Percentiles rank a stretch among this genome's conserved stretches.
phyloP scores from a whole-genome alignment of 2,113 vertebrate genomes.

The Rousettus leschenaultii region DNA sequence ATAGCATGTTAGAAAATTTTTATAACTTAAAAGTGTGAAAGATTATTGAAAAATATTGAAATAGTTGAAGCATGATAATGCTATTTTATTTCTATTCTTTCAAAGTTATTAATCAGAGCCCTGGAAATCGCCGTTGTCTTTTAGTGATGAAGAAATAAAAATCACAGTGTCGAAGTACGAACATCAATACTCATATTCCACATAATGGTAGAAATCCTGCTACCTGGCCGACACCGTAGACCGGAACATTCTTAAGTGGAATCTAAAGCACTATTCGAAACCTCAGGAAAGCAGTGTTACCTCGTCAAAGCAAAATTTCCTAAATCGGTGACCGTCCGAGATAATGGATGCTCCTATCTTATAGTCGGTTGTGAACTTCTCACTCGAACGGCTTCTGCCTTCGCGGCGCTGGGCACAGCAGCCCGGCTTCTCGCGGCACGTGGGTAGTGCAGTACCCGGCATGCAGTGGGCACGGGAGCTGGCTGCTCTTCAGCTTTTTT shows the following conservation, averaged over 20 bases:
- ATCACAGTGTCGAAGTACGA: neutral
- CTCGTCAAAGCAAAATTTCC: neutral
- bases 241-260: neutral
- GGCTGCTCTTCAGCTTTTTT: neutral
- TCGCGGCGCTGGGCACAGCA: neutral
- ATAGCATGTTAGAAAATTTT: neutral
- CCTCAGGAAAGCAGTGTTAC: neutral
- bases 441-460: neutral
- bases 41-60: slow-evolving; percentile 3
- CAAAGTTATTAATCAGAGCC: neutral
- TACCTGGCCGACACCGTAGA: neutral
- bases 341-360: neutral
- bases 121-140: neutral
- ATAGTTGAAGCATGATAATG: neutral
- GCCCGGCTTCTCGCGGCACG: neutral
- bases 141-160: neutral
- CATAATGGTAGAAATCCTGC: neutral
- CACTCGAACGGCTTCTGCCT: neutral
- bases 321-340: neutral
- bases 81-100: slow-evolving; percentile 24
- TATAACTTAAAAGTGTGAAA: neutral
- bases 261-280: neutral
- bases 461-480: neutral
- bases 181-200: neutral
- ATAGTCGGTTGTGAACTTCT: neutral